Conservation (phyloP, 2,113 vertebrate species). For the Nerophis ophidion region DNA sequence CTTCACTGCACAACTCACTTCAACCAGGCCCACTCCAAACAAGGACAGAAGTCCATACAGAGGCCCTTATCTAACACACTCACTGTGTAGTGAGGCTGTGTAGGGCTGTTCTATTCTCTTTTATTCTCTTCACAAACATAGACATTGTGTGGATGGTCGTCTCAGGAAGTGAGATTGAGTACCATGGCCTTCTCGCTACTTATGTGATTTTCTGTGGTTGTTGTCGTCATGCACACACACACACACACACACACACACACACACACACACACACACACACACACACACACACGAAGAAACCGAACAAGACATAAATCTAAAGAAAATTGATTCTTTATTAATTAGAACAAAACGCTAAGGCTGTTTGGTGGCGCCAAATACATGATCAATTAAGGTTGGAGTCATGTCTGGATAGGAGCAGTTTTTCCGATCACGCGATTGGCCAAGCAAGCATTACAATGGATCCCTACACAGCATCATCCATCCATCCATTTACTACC, state of each 20-base stretch:
- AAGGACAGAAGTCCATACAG: constrained; percentile 60
- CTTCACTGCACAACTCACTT: constrained; percentile 52
- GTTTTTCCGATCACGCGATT: background rate
- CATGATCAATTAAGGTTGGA: too few relatives aligned
- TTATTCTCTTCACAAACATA: constrained; percentile 43
- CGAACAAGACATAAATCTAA: too few relatives aligned
- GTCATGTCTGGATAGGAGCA: too few relatives aligned
- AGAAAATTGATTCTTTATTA: background rate
- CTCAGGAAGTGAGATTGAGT: constrained; percentile 12
- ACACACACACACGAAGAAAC: constrained; percentile 2
- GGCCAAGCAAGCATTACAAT: too few relatives aligned
- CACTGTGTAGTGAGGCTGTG: constrained; percentile 38
- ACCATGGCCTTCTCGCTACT: constrained; percentile 35
- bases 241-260: constrained; percentile 6
- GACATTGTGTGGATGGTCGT: constrained; percentile 18
- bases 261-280: constrained; percentile 16
- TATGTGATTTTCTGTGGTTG: constrained; percentile 14
- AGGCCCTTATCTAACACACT: constrained; percentile 52
- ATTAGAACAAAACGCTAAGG: background rate
- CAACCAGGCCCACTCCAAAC: constrained; percentile 56
- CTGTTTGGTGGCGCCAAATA: too few relatives aligned
- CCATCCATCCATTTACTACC: too few relatives aligned
- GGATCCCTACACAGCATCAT: too few relatives aligned
- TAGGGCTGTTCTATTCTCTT: constrained; percentile 53
- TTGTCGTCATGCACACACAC: constrained; percentile 14